These are phyloP conservation scores for Oplegnathus fasciatus DNA, from an alignment of 2,113 vertebrate species.

Conservation along the genomic window DNA sequence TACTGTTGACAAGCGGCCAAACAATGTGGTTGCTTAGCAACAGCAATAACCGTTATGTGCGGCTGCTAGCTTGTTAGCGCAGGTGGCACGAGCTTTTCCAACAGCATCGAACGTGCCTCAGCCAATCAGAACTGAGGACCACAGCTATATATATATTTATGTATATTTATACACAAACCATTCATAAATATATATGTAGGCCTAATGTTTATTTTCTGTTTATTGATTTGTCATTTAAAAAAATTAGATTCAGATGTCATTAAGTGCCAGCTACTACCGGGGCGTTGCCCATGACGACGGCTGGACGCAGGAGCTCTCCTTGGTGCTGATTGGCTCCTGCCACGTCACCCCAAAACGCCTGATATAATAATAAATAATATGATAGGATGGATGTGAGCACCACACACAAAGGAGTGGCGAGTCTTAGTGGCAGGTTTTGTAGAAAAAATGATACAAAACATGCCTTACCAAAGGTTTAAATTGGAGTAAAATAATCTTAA, in stretches of 20 bases:
- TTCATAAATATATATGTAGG: background rate
- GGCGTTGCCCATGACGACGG: constrained; percentile 51
- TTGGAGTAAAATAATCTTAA: background rate
- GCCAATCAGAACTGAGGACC: background rate
- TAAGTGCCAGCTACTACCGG: constrained; percentile 3
- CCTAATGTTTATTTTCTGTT: background rate
- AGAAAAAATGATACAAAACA: too few species aligned
- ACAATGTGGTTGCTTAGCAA: constrained; percentile 39
- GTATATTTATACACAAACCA: background rate
- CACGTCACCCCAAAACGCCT: constrained; percentile 53
- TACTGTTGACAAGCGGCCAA: background rate
- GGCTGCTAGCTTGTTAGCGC: background rate
- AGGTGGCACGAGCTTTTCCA: background rate
- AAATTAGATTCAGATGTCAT: background rate
- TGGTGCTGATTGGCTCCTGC: constrained; percentile 62
- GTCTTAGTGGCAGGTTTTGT: background rate
- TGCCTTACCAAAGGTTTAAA: background rate
- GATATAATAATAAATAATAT: constrained; percentile 35
- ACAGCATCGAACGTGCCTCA: background rate
- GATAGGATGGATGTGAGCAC: background rate
- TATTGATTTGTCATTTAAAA: background rate
- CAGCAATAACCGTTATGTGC: background rate
- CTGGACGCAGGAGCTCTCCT: constrained; percentile 53
- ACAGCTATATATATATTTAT: too few species aligned
- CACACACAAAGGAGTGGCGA: background rate